Evolutionary conservation across 2,113 vertebrate genomes (phyloP).

Genomic region (Setophaga petechia): DNA sequence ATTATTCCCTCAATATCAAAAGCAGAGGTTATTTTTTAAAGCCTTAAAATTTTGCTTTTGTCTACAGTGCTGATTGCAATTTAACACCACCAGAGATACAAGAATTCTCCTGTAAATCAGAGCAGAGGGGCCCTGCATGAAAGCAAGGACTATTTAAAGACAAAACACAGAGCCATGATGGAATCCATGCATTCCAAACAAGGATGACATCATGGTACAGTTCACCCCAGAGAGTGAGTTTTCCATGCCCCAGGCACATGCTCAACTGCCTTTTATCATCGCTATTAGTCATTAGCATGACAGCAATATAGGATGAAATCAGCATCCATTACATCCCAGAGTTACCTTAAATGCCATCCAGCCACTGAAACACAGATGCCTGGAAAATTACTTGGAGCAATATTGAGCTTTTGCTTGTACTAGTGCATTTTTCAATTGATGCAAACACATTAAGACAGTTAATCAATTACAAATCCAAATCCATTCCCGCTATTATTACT

Average conservation of each 20-base stretch:
- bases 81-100: background rate
- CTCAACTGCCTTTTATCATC: conserved; percentile 58
- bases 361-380: conserved; percentile 26
- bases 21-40: background rate
- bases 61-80: background rate
- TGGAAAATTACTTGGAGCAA: conserved; percentile 71
- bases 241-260: conserved; percentile 57
- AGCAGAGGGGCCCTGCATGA: background rate
- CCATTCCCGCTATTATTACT: conserved; percentile 47
- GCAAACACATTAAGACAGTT: conserved; percentile 63
- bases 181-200: conserved; percentile 16
- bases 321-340: conserved; percentile 10
- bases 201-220: background rate
- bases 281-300: conserved; percentile 54
- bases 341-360: conserved; percentile 63
- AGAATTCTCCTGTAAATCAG: background rate
- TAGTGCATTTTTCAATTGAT: conserved; percentile 28
- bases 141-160: background rate
- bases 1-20: background rate
- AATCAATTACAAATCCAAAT: conserved; percentile 70
- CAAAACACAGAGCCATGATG: background rate
- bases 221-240: conserved; percentile 1
- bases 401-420: background rate
- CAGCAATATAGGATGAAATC: conserved; percentile 60
- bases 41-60: background rate